Base-by-base conservation (phyloP, 2,113 vertebrate species). In the Colinus virginianus region DNA sequence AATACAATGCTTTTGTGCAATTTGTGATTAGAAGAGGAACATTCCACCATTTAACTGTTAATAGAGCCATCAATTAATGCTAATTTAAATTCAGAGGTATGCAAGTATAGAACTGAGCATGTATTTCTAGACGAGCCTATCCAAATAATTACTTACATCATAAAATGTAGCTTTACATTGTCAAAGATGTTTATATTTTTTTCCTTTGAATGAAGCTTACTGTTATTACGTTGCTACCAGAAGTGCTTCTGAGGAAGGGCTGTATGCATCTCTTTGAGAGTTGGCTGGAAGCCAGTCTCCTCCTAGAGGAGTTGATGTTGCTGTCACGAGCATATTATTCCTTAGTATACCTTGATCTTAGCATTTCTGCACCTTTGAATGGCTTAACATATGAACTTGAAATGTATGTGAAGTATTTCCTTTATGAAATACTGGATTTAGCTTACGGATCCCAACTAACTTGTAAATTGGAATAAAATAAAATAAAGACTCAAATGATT, bases 71-170 rank as follows among this genome's bases (percentile, higher is more conserved):
- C 32, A 36, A 68, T 87, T 62, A 85, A 69, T 36, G 78, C 78
- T 70, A 40, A 18, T 76, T 88, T 85, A 28, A 40, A 75, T 96
- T 95, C 69, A 87, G 93, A 84, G 90, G 38, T 51, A 18, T 82
- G 46, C 80, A 96, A 64, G 90, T 87, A 21, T 56, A 84, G 85
- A 88, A 94, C 63, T 86, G 38, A 63, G 20, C 40, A 9, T 59
- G 1, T n/a, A 16, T 89, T 90, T 88, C 72, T 82, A 76, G 69
- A 63, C 63, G 58, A 96, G 80, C n/a, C 28, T 63, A 48, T 72
- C 28, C 8, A 64, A 85, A 71, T 49, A 87, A n/a, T 80, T 82
- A 67, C 68, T 90, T 38, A 36, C 78, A 45, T 75, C 16, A 13
- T 26, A 64, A 78, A n/a, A 42, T 48, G 4, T 45, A 38, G 56